phyloP scores from a whole-genome alignment of 2,888 invertebrate genomes.

The Leptinotarsa juncta region DNA sequence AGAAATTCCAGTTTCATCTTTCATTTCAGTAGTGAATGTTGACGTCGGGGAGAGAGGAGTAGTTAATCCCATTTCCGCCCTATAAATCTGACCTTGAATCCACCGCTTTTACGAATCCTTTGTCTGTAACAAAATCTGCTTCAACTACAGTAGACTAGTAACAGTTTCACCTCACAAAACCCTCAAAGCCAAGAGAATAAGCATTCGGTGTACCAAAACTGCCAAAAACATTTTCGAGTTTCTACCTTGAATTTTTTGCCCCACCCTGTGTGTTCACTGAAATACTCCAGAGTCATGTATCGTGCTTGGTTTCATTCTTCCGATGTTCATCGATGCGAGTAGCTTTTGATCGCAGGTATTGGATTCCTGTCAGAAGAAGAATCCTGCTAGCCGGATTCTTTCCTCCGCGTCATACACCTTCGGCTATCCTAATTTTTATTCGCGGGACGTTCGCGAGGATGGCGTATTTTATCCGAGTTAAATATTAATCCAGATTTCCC shows the following conservation, averaged over 20 bases:
- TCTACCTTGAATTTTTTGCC: not conserved
- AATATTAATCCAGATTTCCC: slow-evolving; percentile 13
- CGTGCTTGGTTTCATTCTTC: slow-evolving; percentile 9
- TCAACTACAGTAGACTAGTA: too few relatives aligned
- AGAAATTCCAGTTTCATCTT: too few relatives aligned
- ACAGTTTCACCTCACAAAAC: too few relatives aligned
- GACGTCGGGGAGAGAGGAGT: too few relatives aligned
- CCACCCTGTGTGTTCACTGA: not conserved
- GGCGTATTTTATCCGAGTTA: slow-evolving; percentile 8
- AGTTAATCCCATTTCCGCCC: too few relatives aligned
- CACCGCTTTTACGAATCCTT: too few relatives aligned
- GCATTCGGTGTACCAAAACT: too few relatives aligned
- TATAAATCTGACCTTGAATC: too few relatives aligned
- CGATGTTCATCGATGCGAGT: slow-evolving; percentile 12
- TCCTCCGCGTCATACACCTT: not conserved
- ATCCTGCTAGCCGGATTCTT: slow-evolving; percentile 1
- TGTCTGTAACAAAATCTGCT: too few relatives aligned
- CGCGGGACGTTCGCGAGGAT: not conserved
- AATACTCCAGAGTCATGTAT: slow-evolving; percentile 6
- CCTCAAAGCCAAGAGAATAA: too few relatives aligned
- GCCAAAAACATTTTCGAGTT: too few relatives aligned
- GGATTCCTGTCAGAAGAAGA: slow-evolving; percentile 5
- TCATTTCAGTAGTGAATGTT: too few relatives aligned
- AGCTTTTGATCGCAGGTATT: slow-evolving; percentile 17
- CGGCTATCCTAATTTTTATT: slow-evolving; percentile 3